Percentiles rank a stretch among this genome's conserved stretches.
Evolutionary conservation across 2,888 invertebrate species (phyloP).

Genomic region (Tortrix viridana): DNA sequence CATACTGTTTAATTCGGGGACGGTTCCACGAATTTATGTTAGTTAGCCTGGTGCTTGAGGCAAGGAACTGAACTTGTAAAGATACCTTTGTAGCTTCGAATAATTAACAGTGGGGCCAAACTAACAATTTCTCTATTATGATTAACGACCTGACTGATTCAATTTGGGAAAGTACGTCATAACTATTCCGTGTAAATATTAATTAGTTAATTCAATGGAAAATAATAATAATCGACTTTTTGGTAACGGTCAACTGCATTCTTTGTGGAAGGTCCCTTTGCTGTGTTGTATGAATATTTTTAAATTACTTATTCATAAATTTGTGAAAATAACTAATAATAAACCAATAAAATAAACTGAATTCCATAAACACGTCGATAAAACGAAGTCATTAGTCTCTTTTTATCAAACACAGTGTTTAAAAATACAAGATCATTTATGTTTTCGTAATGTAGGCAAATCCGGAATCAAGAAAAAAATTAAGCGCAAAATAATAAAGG

Average conservation of each 20-base stretch:
- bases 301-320: no score
- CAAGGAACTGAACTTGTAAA: conserved; percentile 4
- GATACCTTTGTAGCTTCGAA: conserved; percentile 6
- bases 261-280: not conserved
- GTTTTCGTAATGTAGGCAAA: no score
- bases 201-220: not conserved
- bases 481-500: no score
- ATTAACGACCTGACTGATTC: conserved; percentile 12
- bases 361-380: no score
- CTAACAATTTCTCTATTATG: conserved; percentile 21
- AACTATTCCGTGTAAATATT: conserved; percentile 7
- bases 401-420: no score
- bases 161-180: conserved; percentile 12
- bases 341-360: no score
- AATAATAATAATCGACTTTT: not conserved
- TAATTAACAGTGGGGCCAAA: conserved; percentile 19
- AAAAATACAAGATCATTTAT: no score
- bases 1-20: no score
- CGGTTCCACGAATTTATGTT: not conserved
- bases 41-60: conserved; percentile 8
- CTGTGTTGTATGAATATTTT: not conserved
- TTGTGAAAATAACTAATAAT: no score
- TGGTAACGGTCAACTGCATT: not conserved
- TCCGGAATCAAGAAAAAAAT: no score
- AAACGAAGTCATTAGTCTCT: no score